Percentiles rank a stretch among this genome's conserved stretches.
Evolutionary conservation across 92 coral and sea anemone genomes (phyloP).

Genomic region (Meandrina meandrites): DNA sequence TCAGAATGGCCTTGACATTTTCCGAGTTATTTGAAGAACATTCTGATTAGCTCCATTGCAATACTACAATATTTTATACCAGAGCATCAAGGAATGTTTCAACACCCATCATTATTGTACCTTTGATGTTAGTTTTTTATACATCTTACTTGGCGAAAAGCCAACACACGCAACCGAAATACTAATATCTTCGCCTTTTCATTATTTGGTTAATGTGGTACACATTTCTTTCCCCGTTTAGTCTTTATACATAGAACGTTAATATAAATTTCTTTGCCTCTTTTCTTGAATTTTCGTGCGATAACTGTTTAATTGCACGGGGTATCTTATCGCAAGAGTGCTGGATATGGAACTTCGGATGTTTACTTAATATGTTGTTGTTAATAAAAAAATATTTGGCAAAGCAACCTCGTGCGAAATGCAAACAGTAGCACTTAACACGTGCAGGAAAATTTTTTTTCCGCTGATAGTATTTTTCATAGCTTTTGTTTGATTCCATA

Average conservation of each 20-base stretch:
- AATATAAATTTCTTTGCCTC: background rate
- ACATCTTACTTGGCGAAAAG: too few relatives aligned
- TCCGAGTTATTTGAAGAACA: too few relatives aligned
- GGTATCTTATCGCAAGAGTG: background rate
- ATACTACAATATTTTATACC: too few relatives aligned
- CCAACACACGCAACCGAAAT: background rate
- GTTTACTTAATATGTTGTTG: background rate
- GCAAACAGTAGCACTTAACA: background rate
- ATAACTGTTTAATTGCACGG: background rate
- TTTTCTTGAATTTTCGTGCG: background rate
- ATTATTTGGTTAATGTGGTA: background rate
- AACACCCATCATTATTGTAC: too few relatives aligned
- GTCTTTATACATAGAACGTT: background rate
- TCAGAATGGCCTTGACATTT: too few relatives aligned
- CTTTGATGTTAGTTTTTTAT: too few relatives aligned
- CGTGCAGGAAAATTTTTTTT: background rate
- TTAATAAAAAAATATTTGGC: conserved; percentile 4
- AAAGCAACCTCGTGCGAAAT: background rate
- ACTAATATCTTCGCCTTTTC: background rate
- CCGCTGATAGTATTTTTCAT: background rate
- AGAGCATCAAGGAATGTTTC: too few relatives aligned
- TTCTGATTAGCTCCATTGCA: too few relatives aligned
- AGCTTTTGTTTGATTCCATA: background rate
- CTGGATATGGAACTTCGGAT: background rate
- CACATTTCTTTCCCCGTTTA: background rate